Base-by-base conservation (phyloP, 1,140 invertebrate species). In the Ericerus pela region DNA sequence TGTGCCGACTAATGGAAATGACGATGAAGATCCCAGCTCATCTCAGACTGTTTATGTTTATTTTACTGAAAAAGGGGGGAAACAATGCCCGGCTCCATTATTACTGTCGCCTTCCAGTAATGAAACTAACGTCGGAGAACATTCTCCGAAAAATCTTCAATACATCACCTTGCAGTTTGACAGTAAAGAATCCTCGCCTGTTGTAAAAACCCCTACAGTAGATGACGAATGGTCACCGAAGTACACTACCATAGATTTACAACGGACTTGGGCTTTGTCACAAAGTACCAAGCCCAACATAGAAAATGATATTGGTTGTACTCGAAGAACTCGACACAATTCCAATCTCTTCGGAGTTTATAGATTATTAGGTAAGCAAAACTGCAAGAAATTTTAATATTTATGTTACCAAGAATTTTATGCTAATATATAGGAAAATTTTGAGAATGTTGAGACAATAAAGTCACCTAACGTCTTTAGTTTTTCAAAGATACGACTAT, bases 191-290 rank as follows among this genome's bases (percentile, higher is more conserved):
- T 59, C 53, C 43, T 54, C 61, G 53, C 33, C 61, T 57, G 43
- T 61, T 63, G 30, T 58, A 60, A 43, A 63, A 63, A 52, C 62
- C 65, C 64, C 47, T 66, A 69, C 59, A 66, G 65, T 63, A 67
- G 68, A 54, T 65, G 66, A 56, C 60, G 18, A 58, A 57, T 22
- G 57, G 62, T 6, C 78, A 75, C 51, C 75, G 76, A 84, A 86
- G 43, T 96, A 95, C 65, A 89, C 88, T 10, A 89, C 83, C 0
- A 96, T 96, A 56, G 92, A 96, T 70, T 94, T 95, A 68, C 82
- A 92, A 63, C 88, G 86, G 69, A 95, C 91, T 1, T 82, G 81
- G 27, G 90, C 90, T 14, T 71, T 95, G n/a, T 84, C 81, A 10
- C 72, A 81, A 64, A 74, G 76, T 55, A 65, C 75, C 60, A 51